phyloP scores from a whole-genome alignment of 2,797 vertebrate species.

The Thripadectes ignobilis region DNA sequence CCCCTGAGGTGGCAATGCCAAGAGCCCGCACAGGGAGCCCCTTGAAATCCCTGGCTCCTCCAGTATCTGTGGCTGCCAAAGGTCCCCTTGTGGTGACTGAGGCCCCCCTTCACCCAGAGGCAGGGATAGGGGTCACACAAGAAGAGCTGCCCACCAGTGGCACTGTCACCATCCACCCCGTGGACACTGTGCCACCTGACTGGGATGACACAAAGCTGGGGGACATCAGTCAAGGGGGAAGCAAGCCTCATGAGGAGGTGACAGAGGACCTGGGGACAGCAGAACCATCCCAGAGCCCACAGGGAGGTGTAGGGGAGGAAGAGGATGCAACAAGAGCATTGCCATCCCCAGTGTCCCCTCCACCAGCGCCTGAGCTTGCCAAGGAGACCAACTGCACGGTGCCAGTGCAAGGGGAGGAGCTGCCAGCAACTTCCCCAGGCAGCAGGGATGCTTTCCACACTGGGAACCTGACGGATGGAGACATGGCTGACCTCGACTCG shows the following conservation, averaged over 20 bases:
- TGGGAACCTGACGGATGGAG: background rate
- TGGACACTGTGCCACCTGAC: slow-evolving; percentile 1
- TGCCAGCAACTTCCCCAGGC: background rate
- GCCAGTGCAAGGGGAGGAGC: background rate
- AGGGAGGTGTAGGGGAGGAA: background rate
- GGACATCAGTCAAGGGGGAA: background rate
- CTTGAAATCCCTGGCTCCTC: background rate
- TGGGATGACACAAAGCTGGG: slow-evolving; percentile 79
- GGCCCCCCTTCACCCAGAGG: background rate
- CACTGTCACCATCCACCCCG: background rate
- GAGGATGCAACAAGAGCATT: background rate
- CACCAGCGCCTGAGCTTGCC: background rate
- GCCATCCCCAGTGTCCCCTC: background rate
- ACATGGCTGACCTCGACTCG: background rate
- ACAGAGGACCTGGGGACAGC: background rate
- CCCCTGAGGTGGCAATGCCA: background rate
- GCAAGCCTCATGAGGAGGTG: background rate
- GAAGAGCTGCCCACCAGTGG: background rate
- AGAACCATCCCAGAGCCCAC: background rate
- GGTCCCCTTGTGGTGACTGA: background rate
- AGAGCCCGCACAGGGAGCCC: background rate
- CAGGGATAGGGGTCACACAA: background rate
- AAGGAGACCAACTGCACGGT: background rate
- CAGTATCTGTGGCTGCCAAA: background rate
- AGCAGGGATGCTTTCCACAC: background rate